Evolutionary conservation across 1,140 invertebrate species (phyloP).

Genomic region (Bilobella aurantiaca): DNA sequence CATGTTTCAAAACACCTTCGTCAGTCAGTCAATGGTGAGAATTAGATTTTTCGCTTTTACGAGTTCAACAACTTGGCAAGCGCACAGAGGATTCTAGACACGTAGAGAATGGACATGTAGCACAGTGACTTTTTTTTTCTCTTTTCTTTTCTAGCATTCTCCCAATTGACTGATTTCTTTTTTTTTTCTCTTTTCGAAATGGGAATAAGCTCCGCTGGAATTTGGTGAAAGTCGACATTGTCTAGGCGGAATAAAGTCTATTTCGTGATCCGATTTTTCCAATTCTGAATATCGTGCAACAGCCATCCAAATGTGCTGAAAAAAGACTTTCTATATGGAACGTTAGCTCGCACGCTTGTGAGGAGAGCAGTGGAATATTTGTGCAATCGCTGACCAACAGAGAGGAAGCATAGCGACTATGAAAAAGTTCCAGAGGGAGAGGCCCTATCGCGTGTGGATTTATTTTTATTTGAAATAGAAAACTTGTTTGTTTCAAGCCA

Average conservation of each 20-base stretch:
- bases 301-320: not conserved
- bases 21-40: not conserved
- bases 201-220: not conserved
- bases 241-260: not conserved
- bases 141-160: no score
- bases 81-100: conserved; percentile 25
- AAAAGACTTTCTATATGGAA: not conserved
- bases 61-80: not conserved
- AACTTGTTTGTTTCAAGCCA: no score
- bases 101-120: conserved; percentile 31
- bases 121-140: conserved; percentile 25
- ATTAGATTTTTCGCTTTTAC: not conserved
- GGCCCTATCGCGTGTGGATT: no score
- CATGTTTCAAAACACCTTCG: no score
- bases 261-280: not conserved
- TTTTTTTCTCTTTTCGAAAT: not conserved
- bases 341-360: no score
- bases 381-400: no score
- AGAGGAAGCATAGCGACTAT: no score
- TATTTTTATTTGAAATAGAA: no score
- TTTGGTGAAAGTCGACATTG: not conserved
- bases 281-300: not conserved
- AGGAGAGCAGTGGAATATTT: no score
- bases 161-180: conserved; percentile 31
- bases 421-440: no score